Evolutionary conservation across 2,113 vertebrate genomes (phyloP), one percentile per base, ranked within the genome.

Genomic region (Holacanthus passer): DNA sequence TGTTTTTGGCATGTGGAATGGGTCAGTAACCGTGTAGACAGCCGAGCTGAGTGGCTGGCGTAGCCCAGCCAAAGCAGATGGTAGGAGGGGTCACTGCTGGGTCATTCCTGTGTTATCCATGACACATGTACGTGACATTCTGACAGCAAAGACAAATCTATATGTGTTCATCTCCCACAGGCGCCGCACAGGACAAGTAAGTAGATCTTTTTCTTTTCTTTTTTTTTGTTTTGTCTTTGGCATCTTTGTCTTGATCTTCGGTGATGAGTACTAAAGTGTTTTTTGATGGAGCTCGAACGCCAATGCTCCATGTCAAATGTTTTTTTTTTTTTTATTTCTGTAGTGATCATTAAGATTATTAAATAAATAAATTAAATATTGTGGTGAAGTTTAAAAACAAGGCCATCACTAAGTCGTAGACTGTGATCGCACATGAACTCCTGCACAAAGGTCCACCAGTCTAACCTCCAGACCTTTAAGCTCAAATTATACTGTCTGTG

Each of bases 1-100:
- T 90, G 67, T 88, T 86, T 92, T 79, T 93, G 92, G 91, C 92
- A 82, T 94, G 89, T 91, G 92, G 91, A 86, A 91, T 83, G 89
- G 79, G 87, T 83, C 85, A 79, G 89, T 83, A 85, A 87, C 78
- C 39, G 73, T 81, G 88, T 83, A 85, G 89, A 70, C 81, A 85
- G 75, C 63, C 68, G 27, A 78, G 63, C 83, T 48, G 75, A 81
- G 80, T 52, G 85, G 79, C 79, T 83, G 85, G 83, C 68, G 75
- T 88, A 64, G 77, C 81, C 84, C 82, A 89, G 83, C 70, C 63
- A 63, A 85, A 86, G 84, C 91, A 92, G 89, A 91, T 92, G 92
- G 70, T 81, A 31, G 65, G 50, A 45, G 71, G 85, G 89, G 91
- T 92, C 89, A 84, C 6, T 1, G 37, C 16, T 45, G 77, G 90